phyloP scores from a whole-genome alignment of 2,797 vertebrate species.

The Urocyon cinereoargenteus region DNA sequence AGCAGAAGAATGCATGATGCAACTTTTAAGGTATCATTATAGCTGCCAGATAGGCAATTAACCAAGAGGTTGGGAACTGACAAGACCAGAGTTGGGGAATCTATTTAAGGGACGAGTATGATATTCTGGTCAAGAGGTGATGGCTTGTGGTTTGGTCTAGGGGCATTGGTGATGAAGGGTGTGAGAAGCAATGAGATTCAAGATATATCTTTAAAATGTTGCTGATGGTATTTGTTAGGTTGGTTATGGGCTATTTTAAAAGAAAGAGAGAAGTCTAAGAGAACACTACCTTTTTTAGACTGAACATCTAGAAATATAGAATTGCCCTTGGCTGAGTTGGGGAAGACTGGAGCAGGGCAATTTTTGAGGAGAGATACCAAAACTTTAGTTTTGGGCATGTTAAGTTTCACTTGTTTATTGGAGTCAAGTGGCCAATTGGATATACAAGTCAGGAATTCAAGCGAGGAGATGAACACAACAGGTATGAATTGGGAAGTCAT shows the following conservation, averaged over 20 bases:
- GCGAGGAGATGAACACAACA: neutral
- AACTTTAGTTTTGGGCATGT: neutral
- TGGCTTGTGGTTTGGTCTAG: neutral
- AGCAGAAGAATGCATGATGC: neutral
- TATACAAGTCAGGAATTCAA: neutral
- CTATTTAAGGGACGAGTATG: neutral
- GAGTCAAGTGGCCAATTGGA: neutral
- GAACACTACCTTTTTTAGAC: neutral
- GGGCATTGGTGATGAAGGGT: too few relatives aligned
- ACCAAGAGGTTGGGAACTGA: accelerated
- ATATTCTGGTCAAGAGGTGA: neutral
- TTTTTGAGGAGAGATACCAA: neutral
- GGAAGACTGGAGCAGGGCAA: neutral
- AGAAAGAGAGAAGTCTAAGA: neutral
- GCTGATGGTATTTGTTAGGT: neutral
- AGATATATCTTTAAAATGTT: neutral
- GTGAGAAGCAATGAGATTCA: neutral
- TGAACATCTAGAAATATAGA: neutral
- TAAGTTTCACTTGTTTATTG: neutral
- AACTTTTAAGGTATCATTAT: neutral
- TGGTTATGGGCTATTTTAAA: neutral
- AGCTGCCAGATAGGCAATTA: neutral
- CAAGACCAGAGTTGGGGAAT: neutral
- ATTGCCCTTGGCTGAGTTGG: neutral
- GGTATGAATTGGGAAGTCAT: neutral